Percentiles rank a stretch among this genome's conserved stretches.
Conservation (phyloP, 2,113 vertebrate species). For the Parotia lawesii region DNA sequence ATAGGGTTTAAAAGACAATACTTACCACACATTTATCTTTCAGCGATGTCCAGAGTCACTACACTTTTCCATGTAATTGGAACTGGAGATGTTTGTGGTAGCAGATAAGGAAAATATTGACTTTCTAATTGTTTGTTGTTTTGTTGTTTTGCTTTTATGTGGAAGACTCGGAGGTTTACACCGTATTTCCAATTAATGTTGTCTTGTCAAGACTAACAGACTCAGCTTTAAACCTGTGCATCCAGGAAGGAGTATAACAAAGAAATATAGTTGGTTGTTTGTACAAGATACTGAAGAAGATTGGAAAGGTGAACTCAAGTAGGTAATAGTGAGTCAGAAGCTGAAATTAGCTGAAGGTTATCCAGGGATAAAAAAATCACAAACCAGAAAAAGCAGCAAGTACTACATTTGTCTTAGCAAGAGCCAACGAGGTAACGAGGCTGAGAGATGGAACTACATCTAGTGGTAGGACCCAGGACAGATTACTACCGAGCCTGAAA, state of each 20-base stretch:
- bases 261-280: neutral
- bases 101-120: neutral
- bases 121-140: neutral
- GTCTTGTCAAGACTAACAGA: neutral
- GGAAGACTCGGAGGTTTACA: neutral
- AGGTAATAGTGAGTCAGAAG: neutral
- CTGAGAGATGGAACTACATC: neutral
- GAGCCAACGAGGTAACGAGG: neutral
- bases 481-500: neutral
- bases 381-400: neutral
- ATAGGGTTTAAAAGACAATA: neutral
- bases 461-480: neutral
- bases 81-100: neutral
- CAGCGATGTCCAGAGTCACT: accelerated
- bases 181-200: neutral
- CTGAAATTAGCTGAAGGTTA: neutral
- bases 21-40: neutral
- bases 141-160: neutral
- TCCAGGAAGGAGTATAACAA: neutral
- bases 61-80: neutral
- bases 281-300: neutral
- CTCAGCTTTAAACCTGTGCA: neutral
- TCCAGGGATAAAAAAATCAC: neutral
- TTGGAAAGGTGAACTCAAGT: neutral
- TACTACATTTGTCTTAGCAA: neutral